phyloP scores from a whole-genome alignment of 2,113 vertebrate genomes.

The Alethe castanea region DNA sequence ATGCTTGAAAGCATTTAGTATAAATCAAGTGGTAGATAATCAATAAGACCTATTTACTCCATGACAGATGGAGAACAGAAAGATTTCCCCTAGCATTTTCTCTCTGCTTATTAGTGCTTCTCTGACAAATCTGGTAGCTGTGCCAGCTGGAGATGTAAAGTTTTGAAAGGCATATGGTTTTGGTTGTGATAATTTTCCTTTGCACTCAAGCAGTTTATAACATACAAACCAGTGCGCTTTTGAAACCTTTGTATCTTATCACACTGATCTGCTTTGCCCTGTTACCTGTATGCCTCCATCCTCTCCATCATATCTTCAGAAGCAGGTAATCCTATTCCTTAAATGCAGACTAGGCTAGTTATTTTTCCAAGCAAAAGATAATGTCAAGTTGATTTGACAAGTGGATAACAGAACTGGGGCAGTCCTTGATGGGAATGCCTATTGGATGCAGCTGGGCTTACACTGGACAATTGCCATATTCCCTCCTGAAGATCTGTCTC shows the following conservation, averaged over 20 bases:
- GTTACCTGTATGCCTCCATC: background rate
- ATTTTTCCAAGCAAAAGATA: background rate
- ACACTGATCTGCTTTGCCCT: background rate
- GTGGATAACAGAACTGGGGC: background rate
- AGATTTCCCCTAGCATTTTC: background rate
- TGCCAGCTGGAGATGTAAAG: background rate
- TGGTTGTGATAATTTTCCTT: background rate
- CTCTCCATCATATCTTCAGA: background rate
- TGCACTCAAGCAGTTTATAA: background rate
- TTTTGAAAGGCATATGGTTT: background rate
- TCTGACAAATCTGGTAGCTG: background rate
- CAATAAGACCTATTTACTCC: background rate
- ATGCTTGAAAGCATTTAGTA: background rate
- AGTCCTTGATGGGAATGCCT: background rate
- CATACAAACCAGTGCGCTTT: background rate
- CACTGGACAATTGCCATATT: background rate
- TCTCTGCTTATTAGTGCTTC: background rate
- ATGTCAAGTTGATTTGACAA: background rate
- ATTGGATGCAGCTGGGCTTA: background rate
- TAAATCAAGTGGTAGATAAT: background rate
- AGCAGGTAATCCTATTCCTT: background rate
- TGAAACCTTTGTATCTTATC: background rate
- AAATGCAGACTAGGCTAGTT: background rate
- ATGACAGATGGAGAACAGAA: background rate
- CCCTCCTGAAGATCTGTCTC: background rate